A percentile compares a stretch with the other conserved stretches of the same genome.
Evolutionary conservation across 1,140 invertebrate species (phyloP).

Genomic region (Thalassaphorura encarpata): DNA sequence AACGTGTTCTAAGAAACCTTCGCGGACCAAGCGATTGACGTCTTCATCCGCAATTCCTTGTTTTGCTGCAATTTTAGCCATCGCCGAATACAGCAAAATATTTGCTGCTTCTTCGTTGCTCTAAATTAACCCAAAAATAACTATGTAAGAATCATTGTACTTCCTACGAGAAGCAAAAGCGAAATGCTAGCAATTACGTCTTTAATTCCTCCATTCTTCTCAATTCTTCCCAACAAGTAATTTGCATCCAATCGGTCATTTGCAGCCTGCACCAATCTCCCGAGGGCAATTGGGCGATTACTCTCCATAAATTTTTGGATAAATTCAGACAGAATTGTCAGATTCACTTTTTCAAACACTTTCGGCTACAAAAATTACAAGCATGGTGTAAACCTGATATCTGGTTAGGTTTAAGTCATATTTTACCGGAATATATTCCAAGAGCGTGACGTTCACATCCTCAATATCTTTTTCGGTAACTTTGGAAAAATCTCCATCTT

Average conservation of each 20-base stretch:
- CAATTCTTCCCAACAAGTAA: constrained; percentile 14
- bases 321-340: constrained; percentile 11
- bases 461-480: background rate
- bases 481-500: background rate
- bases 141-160: background rate
- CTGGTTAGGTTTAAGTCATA: background rate
- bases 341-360: constrained; percentile 22
- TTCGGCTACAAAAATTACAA: constrained; percentile 19
- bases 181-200: background rate
- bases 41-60: constrained; percentile 7
- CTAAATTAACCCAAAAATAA: background rate
- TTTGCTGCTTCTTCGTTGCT: constrained; percentile 19
- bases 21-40: background rate
- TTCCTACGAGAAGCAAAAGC: background rate
- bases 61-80: constrained; percentile 19
- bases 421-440: background rate
- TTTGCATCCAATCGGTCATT: constrained; percentile 19
- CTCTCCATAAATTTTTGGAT: constrained; percentile 16
- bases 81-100: constrained; percentile 21
- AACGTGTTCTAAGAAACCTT: constrained; percentile 17
- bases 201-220: constrained; percentile 6
- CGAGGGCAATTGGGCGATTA: constrained; percentile 25
- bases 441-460: background rate
- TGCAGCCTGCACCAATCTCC: constrained; percentile 13
- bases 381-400: background rate